Evolutionary conservation across 2,797 vertebrate genomes (phyloP), one percentile per base, ranked within the genome.

Genomic region (Amniataba percoides): DNA sequence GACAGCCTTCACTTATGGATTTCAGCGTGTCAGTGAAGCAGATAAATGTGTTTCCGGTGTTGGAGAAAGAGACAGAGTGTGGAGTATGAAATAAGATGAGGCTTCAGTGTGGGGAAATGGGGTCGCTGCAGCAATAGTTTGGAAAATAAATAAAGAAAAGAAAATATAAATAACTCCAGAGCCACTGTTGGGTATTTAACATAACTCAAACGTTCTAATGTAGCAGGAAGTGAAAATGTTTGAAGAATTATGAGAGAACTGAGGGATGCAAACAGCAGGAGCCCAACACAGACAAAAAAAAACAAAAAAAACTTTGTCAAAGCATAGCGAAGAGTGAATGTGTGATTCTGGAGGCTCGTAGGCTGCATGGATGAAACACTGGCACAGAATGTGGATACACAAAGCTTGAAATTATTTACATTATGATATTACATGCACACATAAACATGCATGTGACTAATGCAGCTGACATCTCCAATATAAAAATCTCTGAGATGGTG

Each of bases 1-100:
- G 72, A 77, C 81, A 72, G 51, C 45, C 46, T 55, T 55, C 70
- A 64, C 59, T 78, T 70, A 68, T 60, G 58, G 61, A 61, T 70
- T 75, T 66, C 27, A 66, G 51, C 2, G 2, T 70, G 61, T 42
- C 71, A 65, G 16, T 66, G 52, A 65, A 57, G 71, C 74, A 58
- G 46, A 71, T 73, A 21, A 58, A 82, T 79, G 45, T 2, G 3
- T 80, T 74, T 77, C 65, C 16, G 0, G 21, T 16, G 31, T 27
- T 25, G 34, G 39, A 59, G 40, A 48, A 36, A 40, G 43, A 79
- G 42, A 60, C 31, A 39, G n/a, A 48, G 55, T 68, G 55, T 40
- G 14, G 48, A 49, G 66, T 56, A 43, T 66, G 48, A 78, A 86
- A 75, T 59, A 71, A 66, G 73, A 74, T n/a, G 57, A 71, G 25